phyloP scores from a whole-genome alignment of 2,113 vertebrate genomes.

The Rhabdomys dilectus region DNA sequence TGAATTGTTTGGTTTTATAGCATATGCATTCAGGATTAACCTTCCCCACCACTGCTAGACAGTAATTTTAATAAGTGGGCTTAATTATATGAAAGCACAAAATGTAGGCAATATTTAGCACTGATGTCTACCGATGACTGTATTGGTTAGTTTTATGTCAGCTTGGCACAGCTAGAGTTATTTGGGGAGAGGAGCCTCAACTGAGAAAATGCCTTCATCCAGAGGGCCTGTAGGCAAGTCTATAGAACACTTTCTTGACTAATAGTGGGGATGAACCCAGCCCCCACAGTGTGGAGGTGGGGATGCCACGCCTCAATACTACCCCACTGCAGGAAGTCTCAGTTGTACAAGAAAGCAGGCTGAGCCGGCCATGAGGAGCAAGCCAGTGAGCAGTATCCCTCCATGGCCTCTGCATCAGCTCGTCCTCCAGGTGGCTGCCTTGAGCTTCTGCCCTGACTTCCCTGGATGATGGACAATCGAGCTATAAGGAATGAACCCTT shows the following conservation, averaged over 20 bases:
- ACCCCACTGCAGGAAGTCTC: background rate
- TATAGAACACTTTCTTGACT: background rate
- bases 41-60: background rate
- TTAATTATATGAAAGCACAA: constrained; percentile 15
- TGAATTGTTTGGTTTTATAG: constrained; percentile 33
- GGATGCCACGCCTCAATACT: background rate
- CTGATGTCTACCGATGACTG: background rate
- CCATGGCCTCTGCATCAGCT: background rate
- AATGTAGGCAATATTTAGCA: background rate
- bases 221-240: background rate
- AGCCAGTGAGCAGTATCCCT: background rate
- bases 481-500: background rate
- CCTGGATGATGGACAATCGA: background rate
- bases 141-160: background rate
- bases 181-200: background rate
- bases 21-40: background rate
- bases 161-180: background rate
- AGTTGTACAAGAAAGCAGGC: background rate
- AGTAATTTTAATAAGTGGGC: background rate
- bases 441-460: background rate
- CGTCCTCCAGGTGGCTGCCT: background rate
- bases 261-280: background rate
- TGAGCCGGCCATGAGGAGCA: background rate
- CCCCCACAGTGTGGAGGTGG: background rate
- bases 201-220: background rate